These are phyloP conservation scores for Channa maculata DNA, from an alignment of 2,113 vertebrate genomes.

Conservation along the genomic window DNA sequence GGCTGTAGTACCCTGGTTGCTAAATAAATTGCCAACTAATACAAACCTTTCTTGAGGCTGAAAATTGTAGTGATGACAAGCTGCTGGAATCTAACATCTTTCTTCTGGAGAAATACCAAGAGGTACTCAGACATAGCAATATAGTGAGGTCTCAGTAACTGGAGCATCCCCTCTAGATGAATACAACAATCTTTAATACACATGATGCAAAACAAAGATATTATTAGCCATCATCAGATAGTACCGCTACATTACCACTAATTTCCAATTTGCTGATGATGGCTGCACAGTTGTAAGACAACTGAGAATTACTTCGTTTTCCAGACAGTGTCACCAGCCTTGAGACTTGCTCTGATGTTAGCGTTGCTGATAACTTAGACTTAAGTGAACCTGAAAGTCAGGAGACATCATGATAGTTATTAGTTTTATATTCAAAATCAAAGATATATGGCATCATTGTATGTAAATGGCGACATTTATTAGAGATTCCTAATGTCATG, in stretches of 20 bases:
- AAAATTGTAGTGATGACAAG: conserved; percentile 52
- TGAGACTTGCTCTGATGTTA: conserved; percentile 58
- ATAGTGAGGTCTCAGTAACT: conserved; percentile 61
- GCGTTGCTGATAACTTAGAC: conserved; percentile 19
- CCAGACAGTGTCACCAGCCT: conserved; percentile 52
- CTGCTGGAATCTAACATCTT: conserved; percentile 68
- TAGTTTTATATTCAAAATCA: no score
- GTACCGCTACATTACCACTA: conserved; percentile 40
- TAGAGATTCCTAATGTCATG: no score
- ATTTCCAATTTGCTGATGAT: conserved; percentile 64
- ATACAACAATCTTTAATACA: neutral
- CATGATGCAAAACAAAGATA: no score
- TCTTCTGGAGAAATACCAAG: conserved; percentile 54
- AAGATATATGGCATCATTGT: neutral
- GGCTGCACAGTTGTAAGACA: conserved; percentile 59
- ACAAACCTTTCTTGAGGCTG: conserved; percentile 63
- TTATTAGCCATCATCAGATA: neutral
- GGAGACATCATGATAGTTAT: neutral
- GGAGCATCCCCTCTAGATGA: conserved; percentile 12
- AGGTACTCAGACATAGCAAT: conserved; percentile 38
- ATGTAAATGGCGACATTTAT: no score
- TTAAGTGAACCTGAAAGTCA: conserved; percentile 49
- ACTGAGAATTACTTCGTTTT: conserved; percentile 40
- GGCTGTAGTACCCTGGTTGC: neutral
- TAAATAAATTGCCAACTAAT: neutral